Percentiles rank a stretch among this genome's conserved stretches.
phyloP scores from a whole-genome alignment of 2,888 invertebrate genomes.

The Steinernema carpocapsae region DNA sequence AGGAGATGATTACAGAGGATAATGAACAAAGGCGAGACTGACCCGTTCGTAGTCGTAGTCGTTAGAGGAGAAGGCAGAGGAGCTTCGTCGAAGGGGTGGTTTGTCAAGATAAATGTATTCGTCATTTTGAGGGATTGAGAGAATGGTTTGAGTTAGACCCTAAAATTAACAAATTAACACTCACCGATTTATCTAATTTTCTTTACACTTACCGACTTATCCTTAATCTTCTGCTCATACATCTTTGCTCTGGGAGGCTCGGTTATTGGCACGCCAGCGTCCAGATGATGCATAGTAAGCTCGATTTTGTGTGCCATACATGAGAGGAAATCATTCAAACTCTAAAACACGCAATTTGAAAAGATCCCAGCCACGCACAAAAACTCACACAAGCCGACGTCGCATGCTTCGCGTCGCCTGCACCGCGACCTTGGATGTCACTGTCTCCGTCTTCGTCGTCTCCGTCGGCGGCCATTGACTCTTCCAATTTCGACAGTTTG shows the following conservation, averaged over 20 bases:
- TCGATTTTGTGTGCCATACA: slow-evolving; percentile 23
- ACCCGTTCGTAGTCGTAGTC: slow-evolving; percentile 29
- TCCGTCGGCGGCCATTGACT: neutral
- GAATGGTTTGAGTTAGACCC: slow-evolving; percentile 12
- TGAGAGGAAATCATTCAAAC: neutral
- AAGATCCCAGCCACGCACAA: neutral
- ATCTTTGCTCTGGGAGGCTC: slow-evolving; percentile 3
- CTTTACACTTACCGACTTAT: neutral
- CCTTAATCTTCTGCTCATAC: slow-evolving; percentile 29
- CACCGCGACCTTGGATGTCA: slow-evolving; percentile 7
- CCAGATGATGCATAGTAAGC: slow-evolving; percentile 5
- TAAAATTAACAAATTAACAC: neutral
- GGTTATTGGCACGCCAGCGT: slow-evolving; percentile 8
- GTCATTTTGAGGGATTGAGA: slow-evolving; percentile 24
- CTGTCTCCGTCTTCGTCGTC: slow-evolving; percentile 7
- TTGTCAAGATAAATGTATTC: slow-evolving; percentile 3
- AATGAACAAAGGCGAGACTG: neutral
- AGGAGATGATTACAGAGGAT: too few species aligned
- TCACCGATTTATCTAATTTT: neutral
- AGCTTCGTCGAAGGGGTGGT: neutral
- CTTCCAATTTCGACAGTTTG: neutral
- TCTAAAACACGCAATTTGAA: neutral
- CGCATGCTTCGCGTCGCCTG: neutral
- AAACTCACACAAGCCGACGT: slow-evolving; percentile 18
- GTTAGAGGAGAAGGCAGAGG: slow-evolving; percentile 1